Base-by-base conservation (phyloP, 1,140 invertebrate species). In the Charaxes varanes region DNA sequence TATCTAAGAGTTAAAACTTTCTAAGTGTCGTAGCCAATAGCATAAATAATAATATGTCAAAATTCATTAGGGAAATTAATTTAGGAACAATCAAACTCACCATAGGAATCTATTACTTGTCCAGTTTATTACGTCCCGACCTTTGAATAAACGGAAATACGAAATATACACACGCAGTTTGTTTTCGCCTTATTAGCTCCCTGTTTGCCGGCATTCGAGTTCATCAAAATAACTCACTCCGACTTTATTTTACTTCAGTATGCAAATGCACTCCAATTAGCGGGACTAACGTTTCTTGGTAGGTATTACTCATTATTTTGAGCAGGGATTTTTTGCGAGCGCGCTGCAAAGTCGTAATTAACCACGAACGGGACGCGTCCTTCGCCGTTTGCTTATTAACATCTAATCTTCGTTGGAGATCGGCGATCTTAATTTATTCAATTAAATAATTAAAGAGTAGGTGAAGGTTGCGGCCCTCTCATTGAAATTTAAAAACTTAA, bases 231-330 rank as follows among this genome's bases (percentile, higher is more conserved):
- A 77, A 72, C 57, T 78, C 60, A 67, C 56, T 74, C 59, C 35
- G 54, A 62, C 53, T 78, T 73, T 72, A 68, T 66, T 74, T 71
- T 68, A 78, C 68, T 76, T 71, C 64, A 70, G 54, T 72, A 79
- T 79, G 78, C 71, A 78, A 79, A 82, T 79, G 67, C 72, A 78
- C 59, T 72, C 68, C 74, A 79, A 82, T 82, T 76, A 82, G 69
- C 69, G 62, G 55, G 55, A 63, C 65, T 68, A 69, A 69, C 55
- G 60, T 73, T 69, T 64, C 68, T 78, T 62, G 47, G 64, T 69
- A 58, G 57, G 64, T 69, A 74, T 72, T 69, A 73, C 63, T 83
- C 73, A 82, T 82, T 82, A 82, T 78, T 74, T 71, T 63, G 62
- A 70, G 65, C 57, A 59, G 64, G 59, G 59, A 62, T 66, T 82